phyloP scores from a whole-genome alignment of 2,113 vertebrate species.

The Pollimyrus isidori region DNA sequence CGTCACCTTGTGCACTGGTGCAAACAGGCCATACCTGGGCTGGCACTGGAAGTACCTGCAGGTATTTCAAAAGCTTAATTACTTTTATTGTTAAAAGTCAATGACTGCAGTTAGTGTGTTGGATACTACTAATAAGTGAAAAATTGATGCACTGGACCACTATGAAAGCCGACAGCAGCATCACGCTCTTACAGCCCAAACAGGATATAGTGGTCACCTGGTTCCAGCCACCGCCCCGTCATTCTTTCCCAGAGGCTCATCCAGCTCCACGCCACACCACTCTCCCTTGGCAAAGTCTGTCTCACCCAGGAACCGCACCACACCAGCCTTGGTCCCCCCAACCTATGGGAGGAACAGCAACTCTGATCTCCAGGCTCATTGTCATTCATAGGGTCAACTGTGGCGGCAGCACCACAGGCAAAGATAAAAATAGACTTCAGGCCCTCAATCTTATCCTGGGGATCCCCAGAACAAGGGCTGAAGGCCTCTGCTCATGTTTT shows the following conservation, averaged over 20 bases:
- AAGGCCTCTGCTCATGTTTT: not conserved
- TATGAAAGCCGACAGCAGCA: not conserved
- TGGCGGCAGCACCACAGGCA: not conserved
- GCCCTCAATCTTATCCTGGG: not conserved
- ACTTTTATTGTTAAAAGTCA: not conserved
- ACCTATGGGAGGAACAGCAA: constrained; percentile 60
- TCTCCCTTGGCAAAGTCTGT: constrained; percentile 97
- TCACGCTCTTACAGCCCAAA: not conserved
- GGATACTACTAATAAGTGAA: not conserved
- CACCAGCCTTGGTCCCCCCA: constrained; percentile 91
- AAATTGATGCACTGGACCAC: not conserved
- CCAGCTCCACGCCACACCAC: constrained; percentile 95
- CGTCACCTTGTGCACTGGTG: constrained; percentile 94
- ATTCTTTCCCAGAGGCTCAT: constrained; percentile 94
- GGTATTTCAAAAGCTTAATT: not conserved
- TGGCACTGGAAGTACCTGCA: constrained; percentile 96
- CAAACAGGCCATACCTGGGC: constrained; percentile 92
- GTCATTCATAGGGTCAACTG: not conserved
- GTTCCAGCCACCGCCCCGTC: constrained; percentile 96
- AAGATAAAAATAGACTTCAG: not conserved
- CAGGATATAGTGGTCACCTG: constrained; percentile 58
- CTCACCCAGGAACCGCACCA: constrained; percentile 93
- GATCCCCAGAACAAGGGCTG: not conserved
- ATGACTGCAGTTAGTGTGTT: not conserved
- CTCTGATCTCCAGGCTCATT: constrained; percentile 27